Evolutionary conservation across 2,113 vertebrate genomes (phyloP), one percentile per base, ranked within the genome.

Genomic region (Myrmecophaga tridactyla): DNA sequence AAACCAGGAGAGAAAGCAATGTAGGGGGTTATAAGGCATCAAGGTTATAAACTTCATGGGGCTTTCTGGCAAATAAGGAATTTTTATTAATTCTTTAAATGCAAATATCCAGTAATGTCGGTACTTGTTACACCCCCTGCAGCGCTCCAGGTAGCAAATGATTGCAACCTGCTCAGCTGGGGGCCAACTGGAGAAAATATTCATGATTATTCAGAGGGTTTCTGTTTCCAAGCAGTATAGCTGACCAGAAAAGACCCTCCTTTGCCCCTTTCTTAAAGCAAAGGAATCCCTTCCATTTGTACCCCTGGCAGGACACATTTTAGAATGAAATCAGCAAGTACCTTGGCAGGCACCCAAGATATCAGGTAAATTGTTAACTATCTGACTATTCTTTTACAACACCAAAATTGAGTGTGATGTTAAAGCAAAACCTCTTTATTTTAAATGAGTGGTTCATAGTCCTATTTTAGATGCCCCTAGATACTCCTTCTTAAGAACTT

Each of bases 71-170:
- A 94, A 97, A 97, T 92, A 63, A 98, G 98, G 98, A 99, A 99
- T 98, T 98, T 98, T 98, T 98, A 99, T 98, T 97, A 98, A 98
- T 98, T 98, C 96, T 98, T 98, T 98, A 98, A 97, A 98, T 98
- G 98, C 97, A 98, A 98, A 98, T 98, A 96, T 86, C 7, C 15
- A 86, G 88, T 81, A 96, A 84, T 11, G 89, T 97, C 94, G 78
- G 96, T 95, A 97, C 94, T 95, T 97, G 97, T 96, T 86, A n/a
- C 89, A 97, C 98, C 98, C 96, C 98, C 98, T 1, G 48, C 98
- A 0, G 97, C 43, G 98, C 0, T 2, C 82, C 92, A 95, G 98
- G 97, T 95, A 97, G 94, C 4, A 46, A 83, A 29, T 89, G 84
- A 97, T 83, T 88, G 73, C 29, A 93, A 4, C 60, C 75, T 67